Base-by-base conservation (phyloP, 2,888 invertebrate species). In the Serripes groenlandicus region DNA sequence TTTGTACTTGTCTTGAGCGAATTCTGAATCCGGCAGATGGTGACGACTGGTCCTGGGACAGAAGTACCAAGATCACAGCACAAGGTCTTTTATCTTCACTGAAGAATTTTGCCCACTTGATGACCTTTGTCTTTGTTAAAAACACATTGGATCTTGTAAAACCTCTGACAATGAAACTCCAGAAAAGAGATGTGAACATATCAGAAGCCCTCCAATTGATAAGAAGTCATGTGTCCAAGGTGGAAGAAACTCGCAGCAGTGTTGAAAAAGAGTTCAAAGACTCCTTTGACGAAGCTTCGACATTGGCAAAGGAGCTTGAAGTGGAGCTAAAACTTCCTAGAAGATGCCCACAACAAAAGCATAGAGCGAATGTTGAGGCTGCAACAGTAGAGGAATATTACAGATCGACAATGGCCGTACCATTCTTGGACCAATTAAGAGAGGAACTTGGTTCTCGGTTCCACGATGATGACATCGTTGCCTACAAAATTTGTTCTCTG, bases 111-210 rank as follows among this genome's bases (percentile, higher is more conserved):
- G 26, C 7, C 9, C 9, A 23, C 23, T n/a, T 62, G 62, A 62
- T 62, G 30, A 62, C 62, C 28, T 62, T 26, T 62, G 18, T 62
- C 15, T 23, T 62, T 9, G 28, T 62, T 15, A 28, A 5, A 32
- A 26, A 62, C 18, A 18, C 21, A 9, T 26, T 58, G 21, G 58
- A 58, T 23, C 9, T 23, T 9, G 26, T 58, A 9, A 23, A 23
- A n/a, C 62, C 62, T 18, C 30, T 62, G 23, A 62, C 62, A 62
- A 62, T 62, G 18, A 62, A 62, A 62, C 62, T 62, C 30, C 62
- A 62, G 23, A 62, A 62, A 23, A 62, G 62, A 23, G 62, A 62
- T 23, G 30, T 23, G 7, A 23, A 62, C 23, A 23, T 62, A 28
- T 62, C 62, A 32, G 30, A 62, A 23, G 28, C 62, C 23, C 23